phyloP scores from a whole-genome alignment of 2,113 vertebrate genomes.

The Meriones unguiculatus region DNA sequence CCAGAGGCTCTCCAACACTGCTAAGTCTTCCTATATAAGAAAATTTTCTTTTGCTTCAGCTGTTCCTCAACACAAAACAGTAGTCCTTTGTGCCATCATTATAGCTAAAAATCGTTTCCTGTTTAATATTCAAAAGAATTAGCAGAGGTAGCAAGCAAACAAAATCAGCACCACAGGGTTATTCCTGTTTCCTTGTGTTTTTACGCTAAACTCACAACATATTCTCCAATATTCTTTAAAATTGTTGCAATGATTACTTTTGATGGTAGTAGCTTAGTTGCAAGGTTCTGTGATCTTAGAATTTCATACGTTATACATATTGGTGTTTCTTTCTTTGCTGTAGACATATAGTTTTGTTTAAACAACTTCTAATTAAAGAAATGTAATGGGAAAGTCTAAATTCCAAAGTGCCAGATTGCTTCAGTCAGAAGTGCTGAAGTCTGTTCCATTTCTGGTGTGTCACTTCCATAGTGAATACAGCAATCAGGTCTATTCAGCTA shows the following conservation, averaged over 20 bases:
- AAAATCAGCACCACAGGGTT: constrained; percentile 45
- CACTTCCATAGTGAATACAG: not conserved
- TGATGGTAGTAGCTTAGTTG: not conserved
- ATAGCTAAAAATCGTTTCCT: not conserved
- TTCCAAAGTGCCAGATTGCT: constrained; percentile 9
- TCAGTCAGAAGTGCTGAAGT: constrained; percentile 1
- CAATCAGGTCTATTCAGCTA: not conserved
- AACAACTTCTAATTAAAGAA: constrained; percentile 4
- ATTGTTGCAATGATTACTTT: constrained; percentile 37
- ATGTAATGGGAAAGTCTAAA: not conserved
- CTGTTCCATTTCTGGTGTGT: constrained; percentile 4
- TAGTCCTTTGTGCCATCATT: constrained; percentile 25
- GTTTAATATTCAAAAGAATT: constrained; percentile 60
- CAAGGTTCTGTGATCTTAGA: not conserved
- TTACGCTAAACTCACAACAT: not conserved
- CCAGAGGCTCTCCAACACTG: not conserved
- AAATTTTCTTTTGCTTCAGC: constrained; percentile 36
- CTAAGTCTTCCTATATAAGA: not conserved
- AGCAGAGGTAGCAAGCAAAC: constrained; percentile 31
- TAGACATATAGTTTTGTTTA: constrained; percentile 44
- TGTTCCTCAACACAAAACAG: constrained; percentile 47
- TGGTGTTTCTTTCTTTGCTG: not conserved
- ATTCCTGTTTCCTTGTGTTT: not conserved
- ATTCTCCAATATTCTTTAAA: not conserved
- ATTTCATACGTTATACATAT: not conserved